Percentiles rank a stretch among this genome's conserved stretches.
phyloP scores from a whole-genome alignment of 2,888 invertebrate species.

The Poecilobothrus nobilitatus region DNA sequence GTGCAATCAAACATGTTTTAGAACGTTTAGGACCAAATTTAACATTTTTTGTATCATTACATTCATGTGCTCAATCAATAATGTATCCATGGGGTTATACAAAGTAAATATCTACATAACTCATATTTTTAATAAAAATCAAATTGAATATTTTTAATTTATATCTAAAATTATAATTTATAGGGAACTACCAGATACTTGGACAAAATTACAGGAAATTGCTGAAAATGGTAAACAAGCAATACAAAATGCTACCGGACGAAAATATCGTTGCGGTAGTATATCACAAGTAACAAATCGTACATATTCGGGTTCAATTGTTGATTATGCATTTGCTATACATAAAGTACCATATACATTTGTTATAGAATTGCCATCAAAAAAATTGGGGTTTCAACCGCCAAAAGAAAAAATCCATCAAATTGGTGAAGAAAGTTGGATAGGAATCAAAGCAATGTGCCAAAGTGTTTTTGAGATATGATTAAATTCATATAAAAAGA shows the following conservation, averaged over 20 bases:
- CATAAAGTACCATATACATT: conserved; percentile 37
- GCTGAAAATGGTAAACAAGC: conserved; percentile 38
- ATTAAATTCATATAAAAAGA: no score
- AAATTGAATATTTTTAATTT: no score
- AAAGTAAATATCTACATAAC: conserved; percentile 25
- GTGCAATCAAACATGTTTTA: conserved; percentile 35
- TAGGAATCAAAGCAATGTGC: conserved; percentile 43
- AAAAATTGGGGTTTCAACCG: conserved; percentile 39
- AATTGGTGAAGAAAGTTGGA: conserved; percentile 41
- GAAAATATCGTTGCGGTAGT: conserved; percentile 39
- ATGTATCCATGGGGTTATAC: conserved; percentile 43
- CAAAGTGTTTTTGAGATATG: conserved; percentile 31
- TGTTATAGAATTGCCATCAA: conserved; percentile 41
- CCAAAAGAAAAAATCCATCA: conserved; percentile 35
- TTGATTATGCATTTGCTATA: conserved; percentile 40
- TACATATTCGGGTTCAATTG: conserved; percentile 37
- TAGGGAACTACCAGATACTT: conserved; percentile 33
- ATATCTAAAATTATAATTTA: conserved; percentile 7
- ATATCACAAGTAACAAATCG: conserved; percentile 35
- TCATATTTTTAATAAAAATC: no score
- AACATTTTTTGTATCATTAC: conserved; percentile 39
- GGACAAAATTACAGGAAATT: conserved; percentile 33
- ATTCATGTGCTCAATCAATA: conserved; percentile 41
- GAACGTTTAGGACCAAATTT: conserved; percentile 32
- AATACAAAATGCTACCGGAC: conserved; percentile 36